Conservation (phyloP, 2,888 invertebrate genomes). For the Galerucella pusilla region DNA sequence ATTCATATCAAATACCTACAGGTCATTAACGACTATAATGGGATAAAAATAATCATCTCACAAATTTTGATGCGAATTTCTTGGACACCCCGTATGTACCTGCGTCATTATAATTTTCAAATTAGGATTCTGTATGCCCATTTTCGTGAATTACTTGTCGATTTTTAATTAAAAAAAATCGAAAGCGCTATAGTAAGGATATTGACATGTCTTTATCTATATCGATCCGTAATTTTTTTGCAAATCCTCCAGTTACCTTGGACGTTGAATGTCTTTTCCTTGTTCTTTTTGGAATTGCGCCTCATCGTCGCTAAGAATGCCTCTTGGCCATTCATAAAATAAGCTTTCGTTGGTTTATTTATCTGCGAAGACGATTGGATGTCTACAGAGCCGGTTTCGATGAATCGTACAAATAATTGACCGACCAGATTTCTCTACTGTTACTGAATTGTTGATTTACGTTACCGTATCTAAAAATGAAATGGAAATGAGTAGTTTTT, state of each 20-base stretch:
- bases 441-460: too few species aligned
- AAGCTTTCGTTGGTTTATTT: slow-evolving; percentile 42
- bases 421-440: too few species aligned
- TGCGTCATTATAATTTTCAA: background rate
- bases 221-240: slow-evolving; percentile 17
- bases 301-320: slow-evolving; percentile 36
- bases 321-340: slow-evolving; percentile 44
- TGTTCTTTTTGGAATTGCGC: slow-evolving; percentile 25
- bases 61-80: too few species aligned
- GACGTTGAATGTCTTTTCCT: slow-evolving; percentile 23
- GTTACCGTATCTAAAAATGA: too few species aligned
- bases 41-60: too few species aligned
- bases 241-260: slow-evolving; percentile 10
- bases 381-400: slow-evolving; percentile 17
- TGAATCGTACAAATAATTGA: background rate
- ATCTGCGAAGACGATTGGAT: slow-evolving; percentile 28
- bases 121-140: background rate
- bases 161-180: slow-evolving; percentile 8
- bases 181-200: slow-evolving; percentile 5
- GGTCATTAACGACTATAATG: too few species aligned
- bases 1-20: too few species aligned
- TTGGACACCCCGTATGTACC: too few species aligned
- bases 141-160: slow-evolving; percentile 5
- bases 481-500: too few species aligned
- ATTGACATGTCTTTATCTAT: slow-evolving; percentile 19